Conservation (phyloP, 1,140 invertebrate species). For the Diorhabda sublineata region DNA sequence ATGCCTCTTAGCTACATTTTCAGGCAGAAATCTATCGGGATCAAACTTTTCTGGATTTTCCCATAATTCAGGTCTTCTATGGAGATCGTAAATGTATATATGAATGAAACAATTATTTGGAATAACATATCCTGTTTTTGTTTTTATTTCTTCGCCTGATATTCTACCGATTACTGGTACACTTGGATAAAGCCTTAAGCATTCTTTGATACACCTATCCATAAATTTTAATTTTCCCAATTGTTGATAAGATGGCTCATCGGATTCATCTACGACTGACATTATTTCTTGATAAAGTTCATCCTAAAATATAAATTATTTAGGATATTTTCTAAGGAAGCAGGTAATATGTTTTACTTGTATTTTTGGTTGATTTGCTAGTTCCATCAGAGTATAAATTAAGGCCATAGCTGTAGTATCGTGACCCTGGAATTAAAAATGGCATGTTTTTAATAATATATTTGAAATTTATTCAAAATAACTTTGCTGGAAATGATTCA, state of each 20-base stretch:
- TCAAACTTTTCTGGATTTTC: constrained; percentile 64
- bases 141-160: constrained; percentile 50
- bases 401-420: constrained; percentile 64
- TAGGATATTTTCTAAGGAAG: constrained; percentile 52
- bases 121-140: constrained; percentile 37
- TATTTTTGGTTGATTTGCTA: constrained; percentile 9
- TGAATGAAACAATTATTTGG: constrained; percentile 22
- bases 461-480: too few species aligned
- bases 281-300: constrained; percentile 62
- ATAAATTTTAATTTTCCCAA: constrained; percentile 65
- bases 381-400: constrained; percentile 17
- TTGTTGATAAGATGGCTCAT: constrained; percentile 57
- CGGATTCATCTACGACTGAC: constrained; percentile 52
- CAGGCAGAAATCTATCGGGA: constrained; percentile 64
- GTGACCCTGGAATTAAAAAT: constrained; percentile 40
- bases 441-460: too few species aligned
- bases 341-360: constrained; percentile 6
- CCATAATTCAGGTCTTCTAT: constrained; percentile 46
- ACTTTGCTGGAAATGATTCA: too few species aligned
- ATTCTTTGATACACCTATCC: constrained; percentile 63
- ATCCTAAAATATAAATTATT: constrained; percentile 51
- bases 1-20: constrained; percentile 50
- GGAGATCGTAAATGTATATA: constrained; percentile 32
- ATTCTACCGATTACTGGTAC: constrained; percentile 62
- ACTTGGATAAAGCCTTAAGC: constrained; percentile 61